Evolutionary conservation across 2,888 invertebrate species (phyloP).

Genomic region (Aphidius colemani): DNA sequence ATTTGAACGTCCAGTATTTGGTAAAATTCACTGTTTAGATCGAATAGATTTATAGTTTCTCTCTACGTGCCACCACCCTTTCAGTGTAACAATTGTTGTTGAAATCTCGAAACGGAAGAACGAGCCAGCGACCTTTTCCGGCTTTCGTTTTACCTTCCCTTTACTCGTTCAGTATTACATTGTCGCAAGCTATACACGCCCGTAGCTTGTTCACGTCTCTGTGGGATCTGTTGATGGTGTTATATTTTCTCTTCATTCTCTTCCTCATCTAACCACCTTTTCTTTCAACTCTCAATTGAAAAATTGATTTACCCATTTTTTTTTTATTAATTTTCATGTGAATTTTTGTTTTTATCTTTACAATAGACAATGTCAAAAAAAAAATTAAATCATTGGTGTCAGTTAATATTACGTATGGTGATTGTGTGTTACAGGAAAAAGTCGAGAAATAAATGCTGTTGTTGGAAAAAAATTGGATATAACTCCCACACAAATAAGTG

Average conservation of each 20-base stretch:
- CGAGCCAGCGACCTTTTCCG: constrained; percentile 11
- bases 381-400: no score
- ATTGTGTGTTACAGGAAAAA: no score
- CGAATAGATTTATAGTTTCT: constrained; percentile 3
- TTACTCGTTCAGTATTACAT: constrained; percentile 7
- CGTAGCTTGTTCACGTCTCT: constrained; percentile 16
- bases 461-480: not conserved
- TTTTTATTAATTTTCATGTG: no score
- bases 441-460: not conserved
- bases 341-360: not conserved
- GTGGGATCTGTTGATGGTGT: not conserved
- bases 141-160: constrained; percentile 2
- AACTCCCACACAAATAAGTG: not conserved
- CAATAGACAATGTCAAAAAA: not conserved
- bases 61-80: constrained; percentile 10
- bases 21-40: constrained; percentile 12
- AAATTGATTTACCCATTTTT: no score
- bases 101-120: constrained; percentile 9
- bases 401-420: no score
- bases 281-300: not conserved
- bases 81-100: constrained; percentile 19
- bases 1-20: constrained; percentile 9
- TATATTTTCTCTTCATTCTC: not conserved
- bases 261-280: constrained; percentile 2
- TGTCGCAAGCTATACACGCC: constrained; percentile 9